These are phyloP conservation scores for Pherbina coryleti DNA, from an alignment of 2,888 invertebrate genomes.

Conservation along the genomic window DNA sequence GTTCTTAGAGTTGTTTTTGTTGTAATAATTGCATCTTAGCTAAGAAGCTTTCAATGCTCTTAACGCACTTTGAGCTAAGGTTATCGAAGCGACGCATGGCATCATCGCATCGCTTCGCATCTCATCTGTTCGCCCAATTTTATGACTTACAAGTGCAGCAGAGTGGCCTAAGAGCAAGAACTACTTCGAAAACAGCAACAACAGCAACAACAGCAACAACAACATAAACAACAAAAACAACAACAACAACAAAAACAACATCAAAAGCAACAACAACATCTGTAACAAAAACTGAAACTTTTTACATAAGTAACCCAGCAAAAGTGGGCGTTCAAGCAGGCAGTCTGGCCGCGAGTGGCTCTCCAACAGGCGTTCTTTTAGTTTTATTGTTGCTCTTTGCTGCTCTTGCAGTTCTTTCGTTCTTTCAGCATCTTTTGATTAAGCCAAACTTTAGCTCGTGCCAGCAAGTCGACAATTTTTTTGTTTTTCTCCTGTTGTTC, in stretches of 20 bases:
- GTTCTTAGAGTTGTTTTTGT: neutral
- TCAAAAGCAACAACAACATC: neutral
- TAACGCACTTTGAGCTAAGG: slow-evolving; percentile 10
- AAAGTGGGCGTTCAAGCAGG: slow-evolving; percentile 19
- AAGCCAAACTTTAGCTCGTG: slow-evolving; percentile 26
- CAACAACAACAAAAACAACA: neutral
- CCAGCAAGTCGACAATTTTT: neutral
- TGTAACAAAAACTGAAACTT: neutral
- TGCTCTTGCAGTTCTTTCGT: neutral
- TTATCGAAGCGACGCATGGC: slow-evolving; percentile 1
- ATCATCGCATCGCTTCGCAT: neutral
- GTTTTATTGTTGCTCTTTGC: neutral
- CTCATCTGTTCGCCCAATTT: slow-evolving; percentile 14
- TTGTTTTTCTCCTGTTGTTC: neutral
- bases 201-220: neutral
- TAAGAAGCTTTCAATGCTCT: neutral
- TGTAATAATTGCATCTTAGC: neutral
- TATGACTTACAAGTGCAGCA: slow-evolving; percentile 17
- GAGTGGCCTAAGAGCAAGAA: neutral
- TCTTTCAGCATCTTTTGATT: neutral
- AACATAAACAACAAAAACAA: neutral
- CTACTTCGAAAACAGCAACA: neutral
- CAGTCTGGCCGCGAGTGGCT: neutral
- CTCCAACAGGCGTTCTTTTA: neutral
- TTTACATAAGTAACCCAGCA: neutral